Evolutionary conservation across 2,797 vertebrate species (phyloP).

Genomic region (Staurois parvus): DNA sequence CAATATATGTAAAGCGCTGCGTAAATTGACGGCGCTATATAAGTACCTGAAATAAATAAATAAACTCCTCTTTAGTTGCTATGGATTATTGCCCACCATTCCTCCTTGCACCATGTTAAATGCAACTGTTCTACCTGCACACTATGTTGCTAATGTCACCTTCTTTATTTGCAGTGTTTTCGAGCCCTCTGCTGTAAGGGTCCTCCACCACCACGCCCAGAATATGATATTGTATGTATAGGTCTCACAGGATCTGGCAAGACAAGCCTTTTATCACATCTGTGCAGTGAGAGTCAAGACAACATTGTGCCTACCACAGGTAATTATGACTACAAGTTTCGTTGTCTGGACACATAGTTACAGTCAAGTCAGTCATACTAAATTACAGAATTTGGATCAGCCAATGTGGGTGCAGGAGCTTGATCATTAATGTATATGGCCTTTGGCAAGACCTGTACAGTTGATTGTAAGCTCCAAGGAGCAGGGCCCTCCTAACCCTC

Average conservation of each 20-base stretch:
- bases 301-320: slow-evolving; percentile 93
- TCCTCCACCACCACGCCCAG: slow-evolving; percentile 90
- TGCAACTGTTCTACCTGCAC: neutral
- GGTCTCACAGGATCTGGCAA: slow-evolving; percentile 96
- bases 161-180: slow-evolving; percentile 86
- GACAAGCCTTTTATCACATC: slow-evolving; percentile 91
- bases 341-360: neutral
- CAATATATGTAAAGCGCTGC: too few species aligned
- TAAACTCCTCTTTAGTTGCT: too few species aligned
- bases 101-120: neutral
- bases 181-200: slow-evolving; percentile 98
- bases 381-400: neutral
- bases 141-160: neutral
- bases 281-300: slow-evolving; percentile 90
- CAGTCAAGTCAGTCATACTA: neutral
- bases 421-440: neutral
- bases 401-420: neutral
- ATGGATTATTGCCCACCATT: neutral
- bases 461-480: too few species aligned
- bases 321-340: slow-evolving; percentile 64
- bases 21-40: too few species aligned
- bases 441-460: too few species aligned
- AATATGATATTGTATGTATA: slow-evolving; percentile 98
- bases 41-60: too few species aligned
- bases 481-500: too few species aligned